Conservation (phyloP, 2,797 vertebrate species). For the Gadopsis bispinosus region DNA sequence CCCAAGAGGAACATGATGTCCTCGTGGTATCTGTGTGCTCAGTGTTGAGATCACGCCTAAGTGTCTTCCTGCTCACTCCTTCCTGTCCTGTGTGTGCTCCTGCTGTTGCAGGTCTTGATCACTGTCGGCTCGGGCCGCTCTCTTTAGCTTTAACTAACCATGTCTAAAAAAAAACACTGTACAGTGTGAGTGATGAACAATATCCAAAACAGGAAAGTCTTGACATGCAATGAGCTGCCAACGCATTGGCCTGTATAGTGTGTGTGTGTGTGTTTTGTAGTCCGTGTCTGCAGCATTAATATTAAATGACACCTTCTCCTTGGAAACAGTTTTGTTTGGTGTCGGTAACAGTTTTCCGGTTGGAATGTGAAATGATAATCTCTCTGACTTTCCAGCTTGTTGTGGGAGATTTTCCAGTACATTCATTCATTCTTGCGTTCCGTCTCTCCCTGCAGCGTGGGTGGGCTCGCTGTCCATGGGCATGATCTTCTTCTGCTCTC, state of each 20-base stretch:
- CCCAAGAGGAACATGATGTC: not conserved
- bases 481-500: constrained; percentile 98
- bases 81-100: constrained; percentile 29
- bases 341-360: not conserved
- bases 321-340: constrained; percentile 8
- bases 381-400: not conserved
- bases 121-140: not conserved
- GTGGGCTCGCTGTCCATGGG: constrained; percentile 96
- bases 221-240: not conserved
- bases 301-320: not conserved
- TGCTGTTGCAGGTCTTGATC: not conserved
- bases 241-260: not conserved
- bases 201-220: not conserved
- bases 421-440: constrained; percentile 6
- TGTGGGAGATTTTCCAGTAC: constrained; percentile 1
- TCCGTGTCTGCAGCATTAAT: not conserved
- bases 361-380: constrained; percentile 11
- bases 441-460: constrained; percentile 87
- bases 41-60: not conserved
- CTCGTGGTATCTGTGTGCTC: not conserved
- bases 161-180: constrained; percentile 21
- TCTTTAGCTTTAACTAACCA: not conserved
- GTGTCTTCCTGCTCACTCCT: constrained; percentile 43
- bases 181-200: constrained; percentile 19
- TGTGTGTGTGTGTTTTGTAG: not conserved